Evolutionary conservation across 2,888 invertebrate genomes (phyloP), one percentile per base, ranked within the genome.

Genomic region (Bombylius major): DNA sequence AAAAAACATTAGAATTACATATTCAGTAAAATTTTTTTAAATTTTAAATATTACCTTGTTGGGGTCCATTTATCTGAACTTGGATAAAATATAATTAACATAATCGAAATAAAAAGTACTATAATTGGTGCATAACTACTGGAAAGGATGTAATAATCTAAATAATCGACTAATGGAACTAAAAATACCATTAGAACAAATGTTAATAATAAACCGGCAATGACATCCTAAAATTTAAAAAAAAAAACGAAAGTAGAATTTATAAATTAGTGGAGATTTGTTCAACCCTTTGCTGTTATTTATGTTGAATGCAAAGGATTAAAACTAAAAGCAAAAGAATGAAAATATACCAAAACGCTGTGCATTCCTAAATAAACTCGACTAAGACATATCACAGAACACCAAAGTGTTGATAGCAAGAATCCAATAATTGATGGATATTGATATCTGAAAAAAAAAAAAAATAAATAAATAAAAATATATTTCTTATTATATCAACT

Each of bases 351-450:
- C 77, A 93, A 76, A 60, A 91, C 84, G 65, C 89, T 87, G 69
- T 95, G 94, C 94, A 95, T 95, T 63, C 95, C 95, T 52, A 95
- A 79, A 72, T 95, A 95, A 13, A 95, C 72, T 65, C 95, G 77
- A 74, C 93, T 94, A 53, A 85, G 75, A 68, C 90, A 91, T 55
- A 94, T 87, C 39, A 92, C 72, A 5, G 80, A 71, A 69, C 91
- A 90, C 86, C 85, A 86, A 4, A 79, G 63, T 36, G 81, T 69
- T 5, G 86, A 82, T 54, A 81, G 72, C n/a, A 75, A 61, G 39
- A 77, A 68, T 2, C 85, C 86, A 71, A 81, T 71, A 47, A 76
- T 71, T 49, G 78, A 68, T 31, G 83, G 80, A 70, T 86, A 86
- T 75, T 86, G 82, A 70, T 92, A 93, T 72, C 90, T 77, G 47